phyloP scores from a whole-genome alignment of 2,888 invertebrate species.

The Atethmia centrago region DNA sequence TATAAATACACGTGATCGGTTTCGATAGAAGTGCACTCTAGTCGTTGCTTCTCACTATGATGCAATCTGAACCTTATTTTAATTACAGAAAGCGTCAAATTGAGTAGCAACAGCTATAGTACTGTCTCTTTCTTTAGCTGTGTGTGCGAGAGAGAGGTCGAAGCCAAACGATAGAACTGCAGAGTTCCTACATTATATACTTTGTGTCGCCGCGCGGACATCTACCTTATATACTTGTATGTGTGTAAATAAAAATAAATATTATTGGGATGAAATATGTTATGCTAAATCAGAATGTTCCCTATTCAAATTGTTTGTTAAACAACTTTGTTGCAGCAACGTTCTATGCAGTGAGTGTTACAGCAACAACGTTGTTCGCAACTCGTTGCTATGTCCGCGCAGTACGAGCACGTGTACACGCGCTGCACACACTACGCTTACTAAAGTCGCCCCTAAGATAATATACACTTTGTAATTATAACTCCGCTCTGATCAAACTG shows the following conservation, averaged over 20 bases:
- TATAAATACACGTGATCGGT: conserved; percentile 42
- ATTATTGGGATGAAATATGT: conserved; percentile 3
- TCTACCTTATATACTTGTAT: conserved; percentile 37
- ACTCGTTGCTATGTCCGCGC: conserved; percentile 13
- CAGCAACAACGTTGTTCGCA: conserved; percentile 12
- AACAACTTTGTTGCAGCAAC: conserved; percentile 25
- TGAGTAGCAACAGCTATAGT: conserved; percentile 25
- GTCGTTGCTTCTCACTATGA: conserved; percentile 14
- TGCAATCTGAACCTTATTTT: conserved; percentile 19
- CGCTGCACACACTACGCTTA: conserved; percentile 64
- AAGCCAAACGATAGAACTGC: conserved; percentile 62
- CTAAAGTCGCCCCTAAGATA: conserved; percentile 56
- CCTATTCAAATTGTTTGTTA: conserved; percentile 15
- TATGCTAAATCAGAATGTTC: conserved; percentile 22
- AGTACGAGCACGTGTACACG: conserved; percentile 13
- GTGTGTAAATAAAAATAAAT: conserved; percentile 24
- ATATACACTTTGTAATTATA: conserved; percentile 56
- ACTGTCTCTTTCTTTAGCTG: conserved; percentile 49
- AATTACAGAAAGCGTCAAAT: not conserved
- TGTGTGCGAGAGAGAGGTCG: conserved; percentile 54
- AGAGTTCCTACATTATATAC: conserved; percentile 64
- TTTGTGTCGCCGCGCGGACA: conserved; percentile 36
- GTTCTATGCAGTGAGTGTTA: conserved; percentile 35
- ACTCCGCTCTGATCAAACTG: conserved; percentile 69
- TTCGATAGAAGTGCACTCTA: conserved; percentile 54